Evolutionary conservation across 2,113 vertebrate species (phyloP).

Genomic region (Trematomus loennbergii): DNA sequence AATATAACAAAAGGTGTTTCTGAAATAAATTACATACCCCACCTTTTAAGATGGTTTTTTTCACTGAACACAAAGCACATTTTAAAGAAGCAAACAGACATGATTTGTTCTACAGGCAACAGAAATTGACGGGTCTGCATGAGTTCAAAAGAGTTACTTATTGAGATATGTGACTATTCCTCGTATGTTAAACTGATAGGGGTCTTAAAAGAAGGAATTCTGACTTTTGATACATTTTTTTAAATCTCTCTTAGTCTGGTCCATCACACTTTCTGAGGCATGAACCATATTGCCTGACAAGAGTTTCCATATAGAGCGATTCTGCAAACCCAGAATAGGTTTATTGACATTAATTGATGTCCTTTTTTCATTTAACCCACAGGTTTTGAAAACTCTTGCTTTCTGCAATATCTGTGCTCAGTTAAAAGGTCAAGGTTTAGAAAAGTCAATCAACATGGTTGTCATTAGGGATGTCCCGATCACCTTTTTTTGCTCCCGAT

Average conservation of each 20-base stretch:
- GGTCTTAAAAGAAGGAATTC: background rate
- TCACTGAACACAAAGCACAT: background rate
- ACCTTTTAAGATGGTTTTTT: background rate
- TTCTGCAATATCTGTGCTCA: background rate
- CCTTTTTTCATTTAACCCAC: background rate
- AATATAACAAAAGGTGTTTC: too few relatives aligned
- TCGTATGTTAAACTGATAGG: conserved; percentile 3
- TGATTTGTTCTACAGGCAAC: background rate
- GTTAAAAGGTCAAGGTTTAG: background rate
- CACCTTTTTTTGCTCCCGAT: too few relatives aligned
- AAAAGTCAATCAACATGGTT: background rate
- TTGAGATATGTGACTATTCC: background rate
- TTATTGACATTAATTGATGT: background rate
- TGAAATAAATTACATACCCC: too few relatives aligned
- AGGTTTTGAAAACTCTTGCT: background rate
- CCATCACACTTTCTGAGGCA: background rate
- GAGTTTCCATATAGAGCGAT: background rate
- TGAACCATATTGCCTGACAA: background rate
- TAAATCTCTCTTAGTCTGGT: background rate
- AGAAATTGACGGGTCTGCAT: background rate
- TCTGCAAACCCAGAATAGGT: background rate
- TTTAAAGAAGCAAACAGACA: background rate
- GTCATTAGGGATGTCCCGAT: too few relatives aligned
- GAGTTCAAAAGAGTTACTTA: background rate
- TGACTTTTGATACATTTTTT: background rate